A percentile compares a stretch with the other conserved stretches of the same genome.
Conservation (phyloP, 1,140 invertebrate species). For the Drosophila bifasciata region DNA sequence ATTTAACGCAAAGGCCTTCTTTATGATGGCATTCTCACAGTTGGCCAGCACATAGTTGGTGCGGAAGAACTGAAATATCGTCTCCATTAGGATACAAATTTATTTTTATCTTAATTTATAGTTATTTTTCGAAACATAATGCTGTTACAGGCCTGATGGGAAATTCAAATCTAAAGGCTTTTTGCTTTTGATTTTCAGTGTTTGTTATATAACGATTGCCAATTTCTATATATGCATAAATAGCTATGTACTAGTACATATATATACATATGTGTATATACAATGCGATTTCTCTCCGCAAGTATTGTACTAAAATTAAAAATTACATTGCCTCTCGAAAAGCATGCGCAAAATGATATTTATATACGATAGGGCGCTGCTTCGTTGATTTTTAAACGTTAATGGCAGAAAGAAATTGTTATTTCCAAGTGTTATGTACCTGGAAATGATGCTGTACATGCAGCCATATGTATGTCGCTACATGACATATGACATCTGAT, state of each 20-base stretch:
- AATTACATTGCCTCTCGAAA: slow-evolving; percentile 39
- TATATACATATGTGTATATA: slow-evolving; percentile 2
- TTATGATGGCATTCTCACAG: slow-evolving; percentile 86
- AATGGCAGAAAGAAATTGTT: not conserved
- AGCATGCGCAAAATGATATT: slow-evolving; percentile 4
- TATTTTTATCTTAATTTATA: not conserved
- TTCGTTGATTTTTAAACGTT: not conserved
- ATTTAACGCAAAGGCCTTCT: slow-evolving; percentile 85
- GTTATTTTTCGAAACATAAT: not conserved
- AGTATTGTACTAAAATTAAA: slow-evolving; percentile 48
- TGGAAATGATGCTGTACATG: too few species aligned
- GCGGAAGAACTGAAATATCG: slow-evolving; percentile 86
- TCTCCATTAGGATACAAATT: slow-evolving; percentile 47
- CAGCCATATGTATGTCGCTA: not conserved
- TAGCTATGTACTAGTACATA: not conserved
- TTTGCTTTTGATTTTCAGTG: slow-evolving; percentile 35
- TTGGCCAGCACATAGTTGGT: slow-evolving; percentile 87
- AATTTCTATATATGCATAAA: slow-evolving; percentile 11
- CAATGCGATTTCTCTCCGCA: slow-evolving; percentile 42
- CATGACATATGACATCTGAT: not conserved
- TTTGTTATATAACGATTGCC: slow-evolving; percentile 33
- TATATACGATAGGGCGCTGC: slow-evolving; percentile 9
- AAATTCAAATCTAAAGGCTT: slow-evolving; percentile 6
- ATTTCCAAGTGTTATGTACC: not conserved
- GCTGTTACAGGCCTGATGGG: too few species aligned